A percentile compares a stretch with the other conserved stretches of the same genome.
phyloP scores from a whole-genome alignment of 1,140 invertebrate species.

The Drosophila neocordata region DNA sequence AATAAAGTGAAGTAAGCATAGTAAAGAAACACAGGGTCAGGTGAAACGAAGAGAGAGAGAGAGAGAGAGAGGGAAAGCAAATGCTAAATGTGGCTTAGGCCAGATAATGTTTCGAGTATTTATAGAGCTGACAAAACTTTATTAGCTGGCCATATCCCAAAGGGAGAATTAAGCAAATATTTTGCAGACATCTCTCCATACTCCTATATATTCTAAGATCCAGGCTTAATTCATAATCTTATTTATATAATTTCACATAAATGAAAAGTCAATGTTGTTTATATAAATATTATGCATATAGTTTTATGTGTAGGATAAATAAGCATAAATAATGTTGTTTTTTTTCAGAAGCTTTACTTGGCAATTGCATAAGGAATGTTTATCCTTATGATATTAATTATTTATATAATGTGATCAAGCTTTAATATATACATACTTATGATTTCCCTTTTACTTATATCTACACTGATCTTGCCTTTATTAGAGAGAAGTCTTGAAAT shows the following conservation, averaged over 20 bases:
- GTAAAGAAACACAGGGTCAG: slow-evolving; percentile 12
- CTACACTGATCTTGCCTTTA: too few relatives aligned
- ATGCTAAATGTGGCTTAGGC: slow-evolving; percentile 14
- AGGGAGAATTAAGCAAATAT: slow-evolving; percentile 7
- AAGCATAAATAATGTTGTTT: not conserved
- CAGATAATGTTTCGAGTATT: slow-evolving; percentile 5
- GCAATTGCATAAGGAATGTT: too few relatives aligned
- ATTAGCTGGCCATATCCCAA: not conserved
- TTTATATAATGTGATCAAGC: too few relatives aligned
- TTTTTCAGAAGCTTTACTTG: too few relatives aligned
- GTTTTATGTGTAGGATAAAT: not conserved
- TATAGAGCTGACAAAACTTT: slow-evolving; percentile 14
- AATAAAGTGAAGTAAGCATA: slow-evolving; percentile 48
- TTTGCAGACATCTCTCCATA: not conserved
- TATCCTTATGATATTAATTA: too few relatives aligned
- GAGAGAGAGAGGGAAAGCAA: not conserved
- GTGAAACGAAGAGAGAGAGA: slow-evolving; percentile 14
- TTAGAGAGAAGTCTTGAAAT: too few relatives aligned
- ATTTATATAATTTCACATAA: not conserved
- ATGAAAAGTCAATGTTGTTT: not conserved
- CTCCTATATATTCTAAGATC: not conserved
- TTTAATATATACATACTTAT: too few relatives aligned
- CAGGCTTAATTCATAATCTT: slow-evolving; percentile 1
- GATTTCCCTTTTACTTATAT: too few relatives aligned
- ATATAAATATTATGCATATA: not conserved